Base-by-base conservation (phyloP, 2,113 vertebrate genomes). In the Gadus macrocephalus region DNA sequence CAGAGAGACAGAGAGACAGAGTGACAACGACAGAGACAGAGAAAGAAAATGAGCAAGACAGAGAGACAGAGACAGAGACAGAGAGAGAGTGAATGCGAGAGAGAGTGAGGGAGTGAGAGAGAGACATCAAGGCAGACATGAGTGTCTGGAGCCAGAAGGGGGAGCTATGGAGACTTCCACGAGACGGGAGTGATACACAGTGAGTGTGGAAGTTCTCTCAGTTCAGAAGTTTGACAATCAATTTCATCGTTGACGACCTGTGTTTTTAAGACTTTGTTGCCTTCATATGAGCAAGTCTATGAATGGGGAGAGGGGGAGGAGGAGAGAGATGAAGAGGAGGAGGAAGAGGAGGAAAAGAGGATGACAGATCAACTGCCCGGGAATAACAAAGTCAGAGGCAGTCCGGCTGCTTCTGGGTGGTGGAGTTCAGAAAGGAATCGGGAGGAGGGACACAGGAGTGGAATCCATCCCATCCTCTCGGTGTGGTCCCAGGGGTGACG, bases 361-460 rank as follows among this genome's bases (percentile, higher is more conserved):
- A 15, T 6, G 80, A 85, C 78, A 80, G 73, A 70, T 85, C 81
- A 80, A 84, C 84, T 83, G 79, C 70, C 70, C 62, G 64, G 11
- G 58, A 27, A 64, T 49, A 0, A 38, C 53, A 12, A 15, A 31
- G 66, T 22, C 3, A 28, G 69, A 82, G 20, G 79, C 84, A 90
- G 86, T 76, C 87, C 85, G 83, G 89, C 86, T 90, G 88, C 80
- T 87, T 83, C 73, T 67, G 60, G n/a, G 11, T 61, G 75, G 16
- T 66, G 67, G 49, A 31, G 42, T 49, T 49, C 14, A 9, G 42
- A 49, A 49, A 14, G 49, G 38, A 49, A 28, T 27, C 16, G 59
- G 20, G 16, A 25, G 15, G 15, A 27, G 17, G 70, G 70, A 31
- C 17, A n/a, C 38, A 63, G 16, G 42, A 59, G 17, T 64, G 22